These are phyloP conservation scores for Leptopilina myrica DNA, from an alignment of 2,888 invertebrate genomes.

Conservation along the genomic window DNA sequence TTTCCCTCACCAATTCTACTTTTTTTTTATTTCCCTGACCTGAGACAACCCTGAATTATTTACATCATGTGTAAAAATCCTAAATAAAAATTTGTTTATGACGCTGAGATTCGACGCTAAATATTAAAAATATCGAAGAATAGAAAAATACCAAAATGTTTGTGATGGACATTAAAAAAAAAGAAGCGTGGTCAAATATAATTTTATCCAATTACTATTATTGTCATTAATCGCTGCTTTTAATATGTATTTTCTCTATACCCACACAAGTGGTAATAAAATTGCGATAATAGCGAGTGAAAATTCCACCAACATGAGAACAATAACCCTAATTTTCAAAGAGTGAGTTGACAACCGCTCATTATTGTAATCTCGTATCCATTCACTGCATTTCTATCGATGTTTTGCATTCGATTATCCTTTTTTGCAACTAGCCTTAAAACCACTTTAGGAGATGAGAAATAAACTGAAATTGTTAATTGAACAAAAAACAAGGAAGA, in stretches of 20 bases:
- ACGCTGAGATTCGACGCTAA: no score
- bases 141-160: no score
- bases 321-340: constrained; percentile 28
- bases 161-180: no score
- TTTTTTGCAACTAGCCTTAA: not conserved
- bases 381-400: constrained; percentile 27
- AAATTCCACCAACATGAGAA: not conserved
- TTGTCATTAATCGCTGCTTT: not conserved
- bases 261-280: constrained; percentile 19
- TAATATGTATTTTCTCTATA: not conserved
- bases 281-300: not conserved
- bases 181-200: not conserved
- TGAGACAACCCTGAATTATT: no score
- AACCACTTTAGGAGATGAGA: constrained; percentile 26
- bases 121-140: no score
- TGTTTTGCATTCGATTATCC: constrained; percentile 17
- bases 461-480: constrained; percentile 14
- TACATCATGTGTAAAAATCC: no score
- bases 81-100: no score
- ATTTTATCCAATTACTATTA: constrained; percentile 1
- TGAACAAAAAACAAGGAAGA: constrained; percentile 7
- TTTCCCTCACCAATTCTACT: no score
- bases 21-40: no score
- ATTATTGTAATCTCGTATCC: constrained; percentile 28
- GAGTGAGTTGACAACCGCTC: constrained; percentile 24